Evolutionary conservation across 2,113 vertebrate species (phyloP).

Genomic region (Saguinus midas): DNA sequence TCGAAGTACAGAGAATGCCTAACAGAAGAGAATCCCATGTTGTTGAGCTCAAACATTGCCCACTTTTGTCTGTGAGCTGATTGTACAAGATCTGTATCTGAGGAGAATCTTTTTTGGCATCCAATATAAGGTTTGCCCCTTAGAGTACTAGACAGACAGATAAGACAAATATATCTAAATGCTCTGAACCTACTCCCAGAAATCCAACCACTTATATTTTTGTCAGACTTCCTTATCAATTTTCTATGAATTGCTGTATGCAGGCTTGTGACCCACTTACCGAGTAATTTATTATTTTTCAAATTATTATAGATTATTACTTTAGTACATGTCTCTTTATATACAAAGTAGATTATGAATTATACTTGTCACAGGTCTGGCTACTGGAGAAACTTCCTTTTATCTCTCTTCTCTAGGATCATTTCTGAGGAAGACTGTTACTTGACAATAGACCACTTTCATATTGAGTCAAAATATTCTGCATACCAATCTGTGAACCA

Average conservation of each 20-base stretch:
- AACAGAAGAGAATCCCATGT: too few species aligned
- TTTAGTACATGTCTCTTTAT: background rate
- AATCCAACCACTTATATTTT: background rate
- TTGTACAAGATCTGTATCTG: background rate
- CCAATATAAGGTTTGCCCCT: background rate
- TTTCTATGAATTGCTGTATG: background rate
- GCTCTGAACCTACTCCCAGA: background rate
- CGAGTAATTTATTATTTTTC: background rate
- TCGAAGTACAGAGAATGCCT: background rate
- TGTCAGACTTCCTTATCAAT: background rate
- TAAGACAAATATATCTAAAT: background rate
- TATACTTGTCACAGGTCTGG: background rate
- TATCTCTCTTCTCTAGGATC: background rate
- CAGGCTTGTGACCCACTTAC: background rate
- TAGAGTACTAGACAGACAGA: too few species aligned
- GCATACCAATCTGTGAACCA: background rate
- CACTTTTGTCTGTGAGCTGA: background rate
- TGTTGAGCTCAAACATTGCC: background rate
- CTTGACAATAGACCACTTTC: background rate
- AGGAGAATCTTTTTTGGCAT: background rate
- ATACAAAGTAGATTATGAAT: background rate
- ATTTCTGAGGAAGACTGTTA: background rate
- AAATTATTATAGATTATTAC: background rate
- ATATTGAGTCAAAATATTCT: background rate
- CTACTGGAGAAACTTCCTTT: background rate